phyloP scores from a whole-genome alignment of 2,113 vertebrate species.

The Bombycilla garrulus region DNA sequence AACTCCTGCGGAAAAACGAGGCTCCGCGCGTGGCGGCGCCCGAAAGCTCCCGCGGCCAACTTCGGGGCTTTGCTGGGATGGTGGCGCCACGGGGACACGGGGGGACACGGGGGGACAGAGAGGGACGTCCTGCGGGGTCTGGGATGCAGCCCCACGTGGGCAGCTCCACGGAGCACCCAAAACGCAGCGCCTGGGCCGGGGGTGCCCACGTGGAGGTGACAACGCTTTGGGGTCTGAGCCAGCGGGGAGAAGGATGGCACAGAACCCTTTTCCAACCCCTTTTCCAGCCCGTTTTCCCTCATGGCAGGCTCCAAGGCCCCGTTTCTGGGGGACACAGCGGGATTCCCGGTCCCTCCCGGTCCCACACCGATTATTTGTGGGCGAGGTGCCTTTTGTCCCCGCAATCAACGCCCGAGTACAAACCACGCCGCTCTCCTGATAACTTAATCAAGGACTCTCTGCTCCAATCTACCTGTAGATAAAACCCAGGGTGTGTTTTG shows the following conservation, averaged over 20 bases:
- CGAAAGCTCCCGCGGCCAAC: conserved; percentile 78
- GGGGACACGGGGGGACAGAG: not conserved
- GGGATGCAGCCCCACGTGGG: not conserved
- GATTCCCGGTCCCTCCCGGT: accelerated
- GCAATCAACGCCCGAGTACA: not conserved
- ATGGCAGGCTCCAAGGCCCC: not conserved
- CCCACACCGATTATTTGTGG: not conserved
- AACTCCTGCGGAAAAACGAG: conserved; percentile 85
- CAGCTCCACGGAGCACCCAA: not conserved
- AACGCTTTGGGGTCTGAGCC: not conserved
- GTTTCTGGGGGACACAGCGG: accelerated
- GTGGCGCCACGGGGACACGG: not conserved
- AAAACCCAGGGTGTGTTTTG: not conserved
- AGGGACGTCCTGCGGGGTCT: not conserved
- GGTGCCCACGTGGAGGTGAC: accelerated
- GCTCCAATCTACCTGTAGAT: conserved; percentile 22
- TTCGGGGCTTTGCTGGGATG: conserved; percentile 67
- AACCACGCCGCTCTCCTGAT: not conserved
- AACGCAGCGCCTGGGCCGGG: accelerated
- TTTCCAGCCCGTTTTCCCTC: not conserved
- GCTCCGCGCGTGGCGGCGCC: conserved; percentile 76
- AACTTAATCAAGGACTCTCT: conserved; percentile 27
- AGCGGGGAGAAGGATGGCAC: not conserved
- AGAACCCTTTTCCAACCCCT: not conserved
- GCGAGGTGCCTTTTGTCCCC: not conserved